A percentile compares a stretch with the other conserved stretches of the same genome.
Evolutionary conservation across 2,113 vertebrate species (phyloP).

Genomic region (Nestor notabilis): DNA sequence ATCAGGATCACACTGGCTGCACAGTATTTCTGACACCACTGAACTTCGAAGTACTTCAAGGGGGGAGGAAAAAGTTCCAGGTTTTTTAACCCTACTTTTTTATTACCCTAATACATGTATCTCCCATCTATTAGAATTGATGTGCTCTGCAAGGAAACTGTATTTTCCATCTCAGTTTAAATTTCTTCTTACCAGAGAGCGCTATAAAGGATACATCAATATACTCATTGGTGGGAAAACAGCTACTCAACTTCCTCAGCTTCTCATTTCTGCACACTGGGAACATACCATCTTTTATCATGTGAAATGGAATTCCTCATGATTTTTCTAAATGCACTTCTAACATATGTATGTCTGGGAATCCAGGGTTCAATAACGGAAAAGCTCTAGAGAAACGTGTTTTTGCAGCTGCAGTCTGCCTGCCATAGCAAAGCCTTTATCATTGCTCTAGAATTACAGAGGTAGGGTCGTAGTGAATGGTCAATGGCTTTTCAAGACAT

Average conservation of each 20-base stretch:
- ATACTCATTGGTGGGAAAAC: neutral
- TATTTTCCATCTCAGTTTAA: conserved; percentile 31
- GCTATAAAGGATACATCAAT: conserved; percentile 23
- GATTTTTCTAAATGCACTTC: conserved; percentile 33
- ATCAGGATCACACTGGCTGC: neutral
- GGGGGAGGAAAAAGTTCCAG: neutral
- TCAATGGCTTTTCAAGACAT: neutral
- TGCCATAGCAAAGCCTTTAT: neutral
- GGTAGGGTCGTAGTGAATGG: neutral
- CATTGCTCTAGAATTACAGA: neutral
- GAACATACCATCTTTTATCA: neutral
- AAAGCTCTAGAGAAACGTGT: conserved; percentile 11
- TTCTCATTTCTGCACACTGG: neutral
- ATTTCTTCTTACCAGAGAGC: conserved; percentile 32
- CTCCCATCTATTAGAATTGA: neutral
- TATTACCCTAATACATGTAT: neutral
- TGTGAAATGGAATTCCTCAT: conserved; percentile 4
- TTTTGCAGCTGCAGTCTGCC: neutral
- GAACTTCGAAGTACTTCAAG: neutral
- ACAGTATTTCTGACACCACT: neutral
- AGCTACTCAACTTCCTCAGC: neutral
- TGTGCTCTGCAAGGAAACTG: neutral
- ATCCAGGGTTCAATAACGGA: neutral
- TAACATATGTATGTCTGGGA: neutral
- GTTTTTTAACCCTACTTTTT: neutral